phyloP scores from a whole-genome alignment of 2,113 vertebrate species.

The Sphaerodactylus townsendi region DNA sequence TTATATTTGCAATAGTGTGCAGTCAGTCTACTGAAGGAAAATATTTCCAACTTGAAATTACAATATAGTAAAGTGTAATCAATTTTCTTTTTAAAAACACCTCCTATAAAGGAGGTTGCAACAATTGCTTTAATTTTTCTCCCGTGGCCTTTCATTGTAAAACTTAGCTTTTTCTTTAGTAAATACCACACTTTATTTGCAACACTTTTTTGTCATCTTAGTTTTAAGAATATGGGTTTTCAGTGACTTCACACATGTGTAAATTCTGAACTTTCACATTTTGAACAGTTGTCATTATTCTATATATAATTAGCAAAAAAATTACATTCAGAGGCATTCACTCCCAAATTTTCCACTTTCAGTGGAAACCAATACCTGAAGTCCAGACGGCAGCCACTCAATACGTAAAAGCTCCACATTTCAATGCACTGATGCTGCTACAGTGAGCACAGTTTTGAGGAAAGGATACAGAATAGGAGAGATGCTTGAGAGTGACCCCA shows the following conservation, averaged over 20 bases:
- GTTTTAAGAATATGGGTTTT: neutral
- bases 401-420: neutral
- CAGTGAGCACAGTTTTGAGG: neutral
- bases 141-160: constrained; percentile 54
- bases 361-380: neutral
- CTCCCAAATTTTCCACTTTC: neutral
- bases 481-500: neutral
- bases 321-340: neutral
- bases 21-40: neutral
- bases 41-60: neutral
- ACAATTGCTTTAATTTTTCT: constrained; percentile 22
- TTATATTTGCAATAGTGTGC: neutral
- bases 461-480: neutral
- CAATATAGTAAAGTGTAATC: neutral
- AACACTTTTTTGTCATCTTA: neutral
- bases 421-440: neutral
- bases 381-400: neutral
- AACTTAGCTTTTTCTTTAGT: neutral
- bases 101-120: constrained; percentile 6
- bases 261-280: neutral
- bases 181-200: constrained; percentile 12
- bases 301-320: neutral
- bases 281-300: neutral
- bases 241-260: neutral
- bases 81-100: constrained; percentile 10